Percentiles rank a stretch among this genome's conserved stretches.
Evolutionary conservation across 2,888 invertebrate genomes (phyloP).

Genomic region (Sarcophaga rosellei): DNA sequence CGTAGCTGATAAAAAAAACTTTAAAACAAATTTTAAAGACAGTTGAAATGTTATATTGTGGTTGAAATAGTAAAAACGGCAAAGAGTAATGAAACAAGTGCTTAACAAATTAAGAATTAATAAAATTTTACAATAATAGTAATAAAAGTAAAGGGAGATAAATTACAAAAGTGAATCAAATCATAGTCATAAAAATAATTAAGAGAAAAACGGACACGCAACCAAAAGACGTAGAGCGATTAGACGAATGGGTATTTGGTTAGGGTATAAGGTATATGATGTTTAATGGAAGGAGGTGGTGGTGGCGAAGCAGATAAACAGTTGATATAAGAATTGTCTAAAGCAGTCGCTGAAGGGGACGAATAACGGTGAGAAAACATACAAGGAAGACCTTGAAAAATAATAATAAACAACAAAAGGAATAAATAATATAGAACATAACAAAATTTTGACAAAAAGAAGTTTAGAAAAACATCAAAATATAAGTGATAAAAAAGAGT

Average conservation of each 20-base stretch:
- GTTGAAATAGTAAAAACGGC: not conserved
- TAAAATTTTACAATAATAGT: not conserved
- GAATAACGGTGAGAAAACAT: conserved; percentile 43
- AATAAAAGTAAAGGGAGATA: conserved; percentile 6
- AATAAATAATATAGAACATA: conserved; percentile 46
- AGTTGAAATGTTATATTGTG: too few relatives aligned
- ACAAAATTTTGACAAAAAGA: conserved; percentile 26
- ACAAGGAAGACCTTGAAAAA: conserved; percentile 71
- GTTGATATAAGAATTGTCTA: conserved; percentile 38
- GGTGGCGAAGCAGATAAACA: conserved; percentile 40
- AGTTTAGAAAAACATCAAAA: conserved; percentile 28
- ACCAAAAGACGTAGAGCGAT: conserved; percentile 59
- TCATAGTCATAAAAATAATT: conserved; percentile 26
- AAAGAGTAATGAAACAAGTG: not conserved
- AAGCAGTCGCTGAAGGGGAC: conserved; percentile 35
- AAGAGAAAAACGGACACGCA: conserved; percentile 66
- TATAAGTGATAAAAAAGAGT: conserved; percentile 25
- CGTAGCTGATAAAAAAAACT: conserved; percentile 25
- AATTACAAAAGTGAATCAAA: conserved; percentile 34
- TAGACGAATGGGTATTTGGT: conserved; percentile 34
- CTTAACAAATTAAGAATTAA: conserved; percentile 5
- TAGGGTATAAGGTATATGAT: conserved; percentile 17
- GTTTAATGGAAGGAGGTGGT: conserved; percentile 33
- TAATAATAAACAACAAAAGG: conserved; percentile 60
- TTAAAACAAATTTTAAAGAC: not conserved